Evolutionary conservation across 2,113 vertebrate species (phyloP), one percentile per base, ranked within the genome.

Genomic region (Lipophrys pholis): DNA sequence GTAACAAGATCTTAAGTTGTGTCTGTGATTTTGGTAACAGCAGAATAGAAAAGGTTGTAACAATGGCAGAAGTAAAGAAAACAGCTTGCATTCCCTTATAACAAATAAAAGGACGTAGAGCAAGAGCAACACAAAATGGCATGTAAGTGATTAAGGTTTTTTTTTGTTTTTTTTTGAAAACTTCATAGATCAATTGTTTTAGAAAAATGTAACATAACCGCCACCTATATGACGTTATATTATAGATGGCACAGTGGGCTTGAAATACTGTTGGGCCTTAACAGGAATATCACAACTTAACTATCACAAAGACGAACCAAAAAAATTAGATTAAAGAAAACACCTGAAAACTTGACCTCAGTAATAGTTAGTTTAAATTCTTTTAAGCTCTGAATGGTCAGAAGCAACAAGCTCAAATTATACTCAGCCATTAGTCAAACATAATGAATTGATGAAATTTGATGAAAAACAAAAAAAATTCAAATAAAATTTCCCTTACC

Each of bases 21-120:
- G 38, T 80, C 51, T 54, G 16, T 65, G 42, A 60, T 57, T 21
- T 52, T n/a, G 51, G 55, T 54, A 70, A 50, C 5, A 7, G 17
- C 51, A 59, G 43, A 5, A 0, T 50, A 54, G 50, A 21, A 61
- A 66, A 55, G 17, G 72, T 39, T 7, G 72, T 21, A 50, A 61
- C 17, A 8, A 41, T 9, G 48, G 10, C 40, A 49, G 52, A 46
- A 38, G 57, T 0, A 41, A 4, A 56, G 5, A 45, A 61, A 53
- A 42, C 7, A 59, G 49, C 42, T 69, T 30, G n/a, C 8, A 38
- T 67, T 80, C 50, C 40, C 46, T 65, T 72, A 15, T 46, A 53
- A 72, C 11, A 68, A 60, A 52, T 57, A 73, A 52, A 61, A 73
- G 39, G 51, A 77, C 64, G 46, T 63, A 69, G 73, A 78, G 6